A percentile compares a stretch with the other conserved stretches of the same genome.
These are phyloP conservation scores for Serripes groenlandicus DNA, from an alignment of 2,888 invertebrate genomes.

Conservation along the genomic window DNA sequence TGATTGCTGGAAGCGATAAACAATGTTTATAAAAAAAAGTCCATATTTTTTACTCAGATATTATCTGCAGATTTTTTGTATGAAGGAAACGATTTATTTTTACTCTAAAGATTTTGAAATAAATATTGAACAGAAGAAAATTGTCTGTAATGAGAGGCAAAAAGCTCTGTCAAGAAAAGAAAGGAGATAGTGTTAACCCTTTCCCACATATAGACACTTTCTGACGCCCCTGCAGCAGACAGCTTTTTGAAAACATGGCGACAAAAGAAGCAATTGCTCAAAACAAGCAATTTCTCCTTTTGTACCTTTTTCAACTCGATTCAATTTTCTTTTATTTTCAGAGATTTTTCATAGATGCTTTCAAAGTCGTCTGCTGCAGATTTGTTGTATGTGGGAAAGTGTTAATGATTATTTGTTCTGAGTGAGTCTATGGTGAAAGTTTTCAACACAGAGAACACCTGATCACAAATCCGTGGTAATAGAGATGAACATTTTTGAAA, in stretches of 20 bases:
- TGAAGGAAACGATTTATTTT: too few species aligned
- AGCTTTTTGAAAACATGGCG: not conserved
- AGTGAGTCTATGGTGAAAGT: not conserved
- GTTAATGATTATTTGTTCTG: slow-evolving; percentile 1
- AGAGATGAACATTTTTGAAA: slow-evolving; percentile 22
- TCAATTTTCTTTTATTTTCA: not conserved
- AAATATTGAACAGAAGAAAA: too few species aligned
- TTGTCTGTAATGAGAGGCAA: too few species aligned
- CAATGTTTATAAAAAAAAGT: too few species aligned
- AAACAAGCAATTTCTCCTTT: not conserved
- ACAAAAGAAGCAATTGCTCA: not conserved
- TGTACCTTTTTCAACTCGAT: not conserved
- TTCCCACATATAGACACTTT: not conserved
- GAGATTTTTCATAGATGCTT: not conserved
- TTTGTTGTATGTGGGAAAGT: not conserved
- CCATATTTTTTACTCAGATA: too few species aligned
- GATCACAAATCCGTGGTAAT: slow-evolving; percentile 12
- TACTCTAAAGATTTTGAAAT: too few species aligned
- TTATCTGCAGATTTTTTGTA: too few species aligned
- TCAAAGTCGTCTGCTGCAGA: not conserved
- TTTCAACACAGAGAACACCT: slow-evolving; percentile 13
- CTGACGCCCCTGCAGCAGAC: not conserved
- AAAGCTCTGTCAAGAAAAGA: too few species aligned
- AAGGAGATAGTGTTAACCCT: too few species aligned
- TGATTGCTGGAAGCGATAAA: too few species aligned